These are phyloP conservation scores for Phenacoccus solenopsis DNA, from an alignment of 1,140 invertebrate genomes.

Conservation along the genomic window DNA sequence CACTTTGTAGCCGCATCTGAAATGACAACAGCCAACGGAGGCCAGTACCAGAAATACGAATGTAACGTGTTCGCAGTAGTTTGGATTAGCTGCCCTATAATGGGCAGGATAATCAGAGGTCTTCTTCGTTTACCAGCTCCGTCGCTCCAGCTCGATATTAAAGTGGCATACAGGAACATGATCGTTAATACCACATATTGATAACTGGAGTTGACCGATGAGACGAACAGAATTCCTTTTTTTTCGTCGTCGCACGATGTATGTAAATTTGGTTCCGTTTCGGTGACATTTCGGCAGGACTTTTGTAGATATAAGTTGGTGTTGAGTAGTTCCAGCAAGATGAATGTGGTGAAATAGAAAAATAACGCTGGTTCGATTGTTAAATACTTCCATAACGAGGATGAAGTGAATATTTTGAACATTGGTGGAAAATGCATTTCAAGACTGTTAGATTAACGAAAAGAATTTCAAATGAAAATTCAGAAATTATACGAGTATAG, in stretches of 20 bases:
- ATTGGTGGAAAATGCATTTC: too few species aligned
- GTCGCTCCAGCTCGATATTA: conserved; percentile 27
- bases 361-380: too few species aligned
- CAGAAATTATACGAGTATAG: too few species aligned
- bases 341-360: too few species aligned
- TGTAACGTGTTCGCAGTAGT: conserved; percentile 18
- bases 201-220: background rate
- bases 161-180: conserved; percentile 13
- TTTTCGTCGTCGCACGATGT: conserved; percentile 8
- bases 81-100: conserved; percentile 24
- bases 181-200: background rate
- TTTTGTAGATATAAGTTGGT: conserved; percentile 72
- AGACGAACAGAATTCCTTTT: background rate
- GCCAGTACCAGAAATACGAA: conserved; percentile 24
- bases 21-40: conserved; percentile 27
- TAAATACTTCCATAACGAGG: too few species aligned
- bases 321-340: conserved; percentile 40
- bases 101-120: conserved; percentile 35
- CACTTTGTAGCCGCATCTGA: conserved; percentile 24
- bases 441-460: too few species aligned
- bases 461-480: too few species aligned
- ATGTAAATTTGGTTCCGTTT: conserved; percentile 41
- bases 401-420: too few species aligned
- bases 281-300: conserved; percentile 64
- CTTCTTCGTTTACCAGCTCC: conserved; percentile 31